Percentiles rank a stretch among this genome's conserved stretches.
phyloP scores from a whole-genome alignment of 1,140 invertebrate genomes.

The Theocolax elegans region DNA sequence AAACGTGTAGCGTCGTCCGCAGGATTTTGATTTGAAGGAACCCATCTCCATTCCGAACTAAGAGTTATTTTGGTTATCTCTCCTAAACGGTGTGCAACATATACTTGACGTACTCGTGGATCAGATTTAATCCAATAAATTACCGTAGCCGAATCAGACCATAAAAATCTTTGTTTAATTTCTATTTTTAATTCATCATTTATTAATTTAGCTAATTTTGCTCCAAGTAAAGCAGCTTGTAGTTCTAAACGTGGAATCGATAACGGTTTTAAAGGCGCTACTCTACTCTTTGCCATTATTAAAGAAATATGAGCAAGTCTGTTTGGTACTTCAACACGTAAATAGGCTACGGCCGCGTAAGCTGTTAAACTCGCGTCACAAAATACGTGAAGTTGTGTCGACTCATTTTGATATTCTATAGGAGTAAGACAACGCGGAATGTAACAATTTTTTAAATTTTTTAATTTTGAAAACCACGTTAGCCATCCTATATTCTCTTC shows the following conservation, averaged over 20 bases:
- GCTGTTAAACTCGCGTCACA: slow-evolving; percentile 1
- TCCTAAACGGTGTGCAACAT: too few relatives aligned
- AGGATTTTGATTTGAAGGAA: slow-evolving; percentile 49
- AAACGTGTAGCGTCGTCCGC: not conserved
- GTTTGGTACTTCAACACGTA: too few relatives aligned
- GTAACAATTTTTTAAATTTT: too few relatives aligned
- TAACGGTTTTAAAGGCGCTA: not conserved
- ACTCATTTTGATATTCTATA: too few relatives aligned
- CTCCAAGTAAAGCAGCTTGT: too few relatives aligned
- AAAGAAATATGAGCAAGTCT: not conserved
- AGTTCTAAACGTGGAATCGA: slow-evolving; percentile 6
- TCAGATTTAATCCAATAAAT: slow-evolving; percentile 51
- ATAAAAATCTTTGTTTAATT: not conserved
- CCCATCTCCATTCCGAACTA: slow-evolving; percentile 58
- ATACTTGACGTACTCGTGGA: not conserved
- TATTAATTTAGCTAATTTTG: not conserved
- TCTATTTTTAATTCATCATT: not conserved
- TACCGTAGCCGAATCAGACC: too few relatives aligned
- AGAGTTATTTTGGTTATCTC: slow-evolving; percentile 35
- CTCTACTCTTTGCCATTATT: not conserved
- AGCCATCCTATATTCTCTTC: too few relatives aligned
- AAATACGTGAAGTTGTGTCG: too few relatives aligned
- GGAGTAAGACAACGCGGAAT: too few relatives aligned
- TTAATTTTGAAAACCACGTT: too few relatives aligned
- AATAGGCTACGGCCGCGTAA: too few relatives aligned